phyloP scores from a whole-genome alignment of 2,888 invertebrate genomes.

The Eristalis intricaria region DNA sequence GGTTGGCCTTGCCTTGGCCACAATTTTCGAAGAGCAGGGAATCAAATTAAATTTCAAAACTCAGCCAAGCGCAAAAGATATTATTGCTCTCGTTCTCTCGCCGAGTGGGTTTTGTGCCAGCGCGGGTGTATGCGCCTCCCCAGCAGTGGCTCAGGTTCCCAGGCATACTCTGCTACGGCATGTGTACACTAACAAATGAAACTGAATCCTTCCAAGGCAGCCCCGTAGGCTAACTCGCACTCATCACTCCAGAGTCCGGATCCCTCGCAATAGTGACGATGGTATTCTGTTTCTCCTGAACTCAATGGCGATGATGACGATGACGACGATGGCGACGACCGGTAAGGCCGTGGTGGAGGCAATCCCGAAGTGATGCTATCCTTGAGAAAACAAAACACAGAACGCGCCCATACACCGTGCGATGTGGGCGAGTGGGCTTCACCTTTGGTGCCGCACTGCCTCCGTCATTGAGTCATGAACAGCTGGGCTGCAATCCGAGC shows the following conservation, averaged over 20 bases:
- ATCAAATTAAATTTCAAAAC: constrained; percentile 68
- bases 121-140: constrained; percentile 30
- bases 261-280: constrained; percentile 40
- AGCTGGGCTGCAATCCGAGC: not conserved
- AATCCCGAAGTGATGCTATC: constrained; percentile 52
- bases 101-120: not conserved
- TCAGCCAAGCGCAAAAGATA: constrained; percentile 68
- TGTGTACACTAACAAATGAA: constrained; percentile 41
- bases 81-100: constrained; percentile 43
- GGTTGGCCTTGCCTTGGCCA: constrained; percentile 37
- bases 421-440: not conserved
- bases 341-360: constrained; percentile 39
- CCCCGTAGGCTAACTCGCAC: constrained; percentile 22
- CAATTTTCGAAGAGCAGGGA: constrained; percentile 43
- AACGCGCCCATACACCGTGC: constrained; percentile 41
- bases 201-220: constrained; percentile 46
- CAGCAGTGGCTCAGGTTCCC: constrained; percentile 60
- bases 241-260: not conserved
- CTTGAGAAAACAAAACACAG: constrained; percentile 59
- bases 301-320: constrained; percentile 1
- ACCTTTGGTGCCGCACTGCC: constrained; percentile 37
- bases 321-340: not conserved
- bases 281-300: constrained; percentile 40
- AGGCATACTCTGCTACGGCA: constrained; percentile 15
- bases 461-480: not conserved